Evolutionary conservation across 2,888 invertebrate species (phyloP).

Genomic region (Lepidochrysops patricia): DNA sequence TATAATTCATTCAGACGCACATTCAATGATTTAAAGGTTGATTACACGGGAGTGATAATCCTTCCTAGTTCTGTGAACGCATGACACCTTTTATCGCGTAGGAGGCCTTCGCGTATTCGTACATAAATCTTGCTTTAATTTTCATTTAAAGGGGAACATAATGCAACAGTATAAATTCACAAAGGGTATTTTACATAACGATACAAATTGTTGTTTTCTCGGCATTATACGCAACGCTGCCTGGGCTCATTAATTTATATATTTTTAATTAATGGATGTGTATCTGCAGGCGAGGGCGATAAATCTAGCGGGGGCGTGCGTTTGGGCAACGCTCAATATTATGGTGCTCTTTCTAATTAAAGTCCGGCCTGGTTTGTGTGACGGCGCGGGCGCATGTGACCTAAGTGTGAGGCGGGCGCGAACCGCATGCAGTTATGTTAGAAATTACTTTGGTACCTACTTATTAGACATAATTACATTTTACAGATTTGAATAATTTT

Average conservation of each 20-base stretch:
- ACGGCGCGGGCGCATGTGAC: slow-evolving; percentile 20
- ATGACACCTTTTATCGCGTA: slow-evolving; percentile 11
- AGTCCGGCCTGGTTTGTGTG: slow-evolving; percentile 40
- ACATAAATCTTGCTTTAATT: slow-evolving; percentile 11
- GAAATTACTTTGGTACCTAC: no score
- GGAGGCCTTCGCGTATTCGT: slow-evolving; percentile 3
- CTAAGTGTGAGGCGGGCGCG: slow-evolving; percentile 21
- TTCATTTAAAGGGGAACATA: slow-evolving; percentile 5
- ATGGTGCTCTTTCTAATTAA: slow-evolving; percentile 71
- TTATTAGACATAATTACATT: no score
- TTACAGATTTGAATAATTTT: no score
- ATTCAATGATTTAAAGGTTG: slow-evolving; percentile 2
- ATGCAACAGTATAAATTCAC: slow-evolving; percentile 6
- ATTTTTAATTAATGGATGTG: slow-evolving; percentile 73
- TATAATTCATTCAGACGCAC: background rate
- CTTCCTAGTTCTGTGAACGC: slow-evolving; percentile 1
- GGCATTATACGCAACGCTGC: slow-evolving; percentile 26
- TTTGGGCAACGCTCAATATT: slow-evolving; percentile 60
- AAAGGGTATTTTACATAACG: background rate
- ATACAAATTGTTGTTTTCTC: slow-evolving; percentile 26
- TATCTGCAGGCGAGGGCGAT: slow-evolving; percentile 62
- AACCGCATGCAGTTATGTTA: background rate
- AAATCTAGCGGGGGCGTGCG: slow-evolving; percentile 67
- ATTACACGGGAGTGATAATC: background rate
- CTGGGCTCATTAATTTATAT: slow-evolving; percentile 48